A percentile compares a stretch with the other conserved stretches of the same genome.
Evolutionary conservation across 2,888 invertebrate genomes (phyloP).

Genomic region (Mythimna vitellina): DNA sequence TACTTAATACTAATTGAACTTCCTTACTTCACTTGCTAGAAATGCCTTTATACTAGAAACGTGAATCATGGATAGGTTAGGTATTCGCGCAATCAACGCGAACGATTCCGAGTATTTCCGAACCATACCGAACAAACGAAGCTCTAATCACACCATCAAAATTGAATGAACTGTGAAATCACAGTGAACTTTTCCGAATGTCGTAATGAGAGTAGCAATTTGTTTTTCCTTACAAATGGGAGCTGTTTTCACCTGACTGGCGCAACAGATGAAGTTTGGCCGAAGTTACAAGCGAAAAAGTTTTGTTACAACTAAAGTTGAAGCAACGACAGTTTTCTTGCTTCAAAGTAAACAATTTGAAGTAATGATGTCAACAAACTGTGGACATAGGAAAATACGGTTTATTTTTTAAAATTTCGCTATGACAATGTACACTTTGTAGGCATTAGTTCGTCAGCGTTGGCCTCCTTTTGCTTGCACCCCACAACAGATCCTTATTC

Average conservation of each 20-base stretch:
- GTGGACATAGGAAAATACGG: not conserved
- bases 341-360: constrained; percentile 3
- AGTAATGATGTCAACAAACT: not conserved
- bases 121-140: constrained; percentile 56
- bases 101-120: constrained; percentile 31
- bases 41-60: constrained; percentile 9
- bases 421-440: not conserved
- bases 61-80: constrained; percentile 33
- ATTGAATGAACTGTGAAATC: constrained; percentile 83
- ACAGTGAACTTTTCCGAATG: constrained; percentile 80
- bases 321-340: constrained; percentile 1
- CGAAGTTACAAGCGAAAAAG: constrained; percentile 67
- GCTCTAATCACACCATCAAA: constrained; percentile 78
- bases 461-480: constrained; percentile 59
- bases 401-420: not conserved
- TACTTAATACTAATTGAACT: constrained; percentile 27
- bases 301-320: constrained; percentile 22
- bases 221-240: constrained; percentile 85
- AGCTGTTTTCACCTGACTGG: constrained; percentile 82
- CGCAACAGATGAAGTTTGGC: constrained; percentile 82
- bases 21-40: constrained; percentile 2
- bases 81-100: constrained; percentile 19
- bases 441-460: not conserved
- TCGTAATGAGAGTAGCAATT: constrained; percentile 84
- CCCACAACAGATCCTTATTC: constrained; percentile 70